Percentiles rank a stretch among this genome's conserved stretches.
Evolutionary conservation across 2,797 vertebrate genomes (phyloP).

Genomic region (Ptychadena robeensis): DNA sequence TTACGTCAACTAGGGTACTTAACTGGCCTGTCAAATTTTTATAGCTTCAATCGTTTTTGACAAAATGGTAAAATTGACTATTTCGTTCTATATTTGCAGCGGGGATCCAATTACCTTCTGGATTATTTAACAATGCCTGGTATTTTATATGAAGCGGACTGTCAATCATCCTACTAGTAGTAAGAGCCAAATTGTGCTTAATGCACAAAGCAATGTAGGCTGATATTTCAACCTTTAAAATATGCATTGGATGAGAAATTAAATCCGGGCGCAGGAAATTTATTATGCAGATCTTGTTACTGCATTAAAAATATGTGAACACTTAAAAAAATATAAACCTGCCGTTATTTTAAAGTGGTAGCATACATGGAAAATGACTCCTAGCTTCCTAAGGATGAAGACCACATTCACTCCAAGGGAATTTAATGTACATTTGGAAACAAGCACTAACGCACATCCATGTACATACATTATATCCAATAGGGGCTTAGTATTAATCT

Average conservation of each 20-base stretch:
- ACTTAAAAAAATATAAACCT: neutral
- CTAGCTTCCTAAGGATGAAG: no score
- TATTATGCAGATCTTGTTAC: neutral
- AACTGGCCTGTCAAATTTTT: constrained; percentile 15
- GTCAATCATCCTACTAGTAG: constrained; percentile 31
- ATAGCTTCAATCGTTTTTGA: constrained; percentile 19
- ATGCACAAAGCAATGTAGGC: neutral
- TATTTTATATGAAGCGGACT: constrained; percentile 18
- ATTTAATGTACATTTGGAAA: no score
- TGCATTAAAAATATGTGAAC: neutral
- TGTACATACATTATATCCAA: no score
- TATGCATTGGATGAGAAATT: constrained; percentile 12
- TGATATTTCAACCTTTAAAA: constrained; percentile 44
- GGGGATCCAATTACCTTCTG: constrained; percentile 28
- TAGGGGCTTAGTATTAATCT: no score
- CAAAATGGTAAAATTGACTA: constrained; percentile 11
- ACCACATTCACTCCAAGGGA: no score
- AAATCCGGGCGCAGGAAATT: constrained; percentile 9
- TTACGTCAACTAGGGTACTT: neutral
- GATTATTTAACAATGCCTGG: constrained; percentile 32
- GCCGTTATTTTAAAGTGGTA: neutral
- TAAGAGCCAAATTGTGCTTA: constrained; percentile 26
- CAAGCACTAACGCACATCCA: no score
- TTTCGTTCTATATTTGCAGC: constrained; percentile 4
- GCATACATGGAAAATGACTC: neutral